Conservation (phyloP, 2,797 vertebrate genomes). For the Brachymystax lenok region DNA sequence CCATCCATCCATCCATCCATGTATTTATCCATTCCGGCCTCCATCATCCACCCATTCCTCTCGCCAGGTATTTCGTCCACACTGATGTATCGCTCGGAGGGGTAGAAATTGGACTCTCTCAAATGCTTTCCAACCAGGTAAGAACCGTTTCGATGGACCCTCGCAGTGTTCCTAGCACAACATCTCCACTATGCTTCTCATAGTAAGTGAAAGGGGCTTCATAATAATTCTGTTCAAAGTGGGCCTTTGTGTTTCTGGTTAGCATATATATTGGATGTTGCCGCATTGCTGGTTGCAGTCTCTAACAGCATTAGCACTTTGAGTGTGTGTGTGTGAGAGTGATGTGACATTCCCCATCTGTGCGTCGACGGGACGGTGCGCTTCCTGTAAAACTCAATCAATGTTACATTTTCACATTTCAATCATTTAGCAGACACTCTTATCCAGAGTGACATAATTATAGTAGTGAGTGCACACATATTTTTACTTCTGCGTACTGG, state of each 20-base stretch:
- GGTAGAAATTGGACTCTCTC: not conserved
- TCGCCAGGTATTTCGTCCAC: not conserved
- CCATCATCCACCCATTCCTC: not conserved
- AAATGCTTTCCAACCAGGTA: not conserved
- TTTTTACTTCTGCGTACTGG: too few species aligned
- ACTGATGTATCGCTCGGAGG: not conserved
- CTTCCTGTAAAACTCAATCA: not conserved
- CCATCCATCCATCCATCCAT: not conserved
- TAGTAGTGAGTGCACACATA: too few species aligned
- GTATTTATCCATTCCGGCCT: not conserved
- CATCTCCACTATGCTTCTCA: not conserved
- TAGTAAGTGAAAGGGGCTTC: constrained; percentile 6
- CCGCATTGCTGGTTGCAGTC: not conserved
- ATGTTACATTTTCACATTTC: not conserved
- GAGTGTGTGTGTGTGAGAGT: constrained; percentile 8
- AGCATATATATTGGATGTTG: constrained; percentile 32
- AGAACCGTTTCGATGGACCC: not conserved
- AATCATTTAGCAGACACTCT: too few species aligned
- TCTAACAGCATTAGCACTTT: not conserved
- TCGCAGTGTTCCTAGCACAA: not conserved
- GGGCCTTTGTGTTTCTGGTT: constrained; percentile 21
- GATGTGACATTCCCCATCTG: not conserved
- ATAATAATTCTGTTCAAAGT: constrained; percentile 25
- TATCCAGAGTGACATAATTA: too few species aligned
- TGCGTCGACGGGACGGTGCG: too few species aligned